Percentiles rank a stretch among this genome's conserved stretches.
Conservation (phyloP, 2,888 invertebrate genomes). For the Ferrisia virgata region DNA sequence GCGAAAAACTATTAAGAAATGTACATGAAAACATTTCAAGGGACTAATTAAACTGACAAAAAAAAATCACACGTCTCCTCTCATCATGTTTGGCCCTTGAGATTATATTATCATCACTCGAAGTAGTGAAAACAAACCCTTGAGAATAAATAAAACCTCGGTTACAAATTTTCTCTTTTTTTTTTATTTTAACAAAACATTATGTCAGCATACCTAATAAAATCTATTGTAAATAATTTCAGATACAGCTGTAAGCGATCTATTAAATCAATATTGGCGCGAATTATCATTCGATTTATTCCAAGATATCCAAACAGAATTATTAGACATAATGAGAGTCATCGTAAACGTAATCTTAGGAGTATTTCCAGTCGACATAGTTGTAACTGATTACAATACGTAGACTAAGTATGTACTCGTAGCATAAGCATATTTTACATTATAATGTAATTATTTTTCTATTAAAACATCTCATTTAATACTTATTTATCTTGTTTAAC, state of each 20-base stretch:
- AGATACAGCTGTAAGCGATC: slow-evolving; percentile 32
- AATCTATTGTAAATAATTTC: background rate
- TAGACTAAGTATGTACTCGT: slow-evolving; percentile 15
- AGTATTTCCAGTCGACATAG: background rate
- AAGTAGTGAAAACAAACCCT: no score
- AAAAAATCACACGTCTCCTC: no score
- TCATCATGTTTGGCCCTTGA: no score
- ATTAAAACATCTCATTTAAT: background rate
- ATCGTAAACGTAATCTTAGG: slow-evolving; percentile 7
- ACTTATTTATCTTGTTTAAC: background rate
- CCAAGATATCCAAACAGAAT: background rate
- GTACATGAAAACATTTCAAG: no score
- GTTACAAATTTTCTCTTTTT: no score
- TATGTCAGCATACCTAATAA: no score
- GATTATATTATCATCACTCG: no score
- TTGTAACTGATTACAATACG: background rate
- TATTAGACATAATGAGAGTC: background rate
- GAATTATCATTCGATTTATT: slow-evolving; percentile 24
- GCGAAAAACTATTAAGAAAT: no score
- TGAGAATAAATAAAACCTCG: no score
- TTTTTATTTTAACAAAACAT: no score
- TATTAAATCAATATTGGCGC: slow-evolving; percentile 32
- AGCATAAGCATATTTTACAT: background rate
- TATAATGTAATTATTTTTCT: slow-evolving; percentile 2
- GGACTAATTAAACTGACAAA: no score